phyloP scores from a whole-genome alignment of 2,797 vertebrate species.

The Microtus obscurus region DNA sequence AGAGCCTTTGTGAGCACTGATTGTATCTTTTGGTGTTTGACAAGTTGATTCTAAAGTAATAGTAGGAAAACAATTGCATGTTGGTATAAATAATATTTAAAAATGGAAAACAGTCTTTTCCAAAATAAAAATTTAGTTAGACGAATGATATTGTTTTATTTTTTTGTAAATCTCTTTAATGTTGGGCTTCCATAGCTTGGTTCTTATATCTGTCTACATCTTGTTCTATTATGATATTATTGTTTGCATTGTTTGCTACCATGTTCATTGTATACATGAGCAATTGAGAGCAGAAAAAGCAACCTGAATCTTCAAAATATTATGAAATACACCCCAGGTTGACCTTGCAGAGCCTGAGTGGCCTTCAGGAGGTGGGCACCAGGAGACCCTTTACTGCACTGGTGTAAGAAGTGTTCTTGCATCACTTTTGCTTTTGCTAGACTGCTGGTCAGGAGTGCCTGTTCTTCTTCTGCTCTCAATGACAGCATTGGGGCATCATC shows the following conservation, averaged over 20 bases:
- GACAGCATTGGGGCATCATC: background rate
- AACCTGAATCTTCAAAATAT: background rate
- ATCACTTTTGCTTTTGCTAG: background rate
- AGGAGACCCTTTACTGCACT: background rate
- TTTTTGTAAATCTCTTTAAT: slow-evolving; percentile 10
- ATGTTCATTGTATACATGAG: background rate
- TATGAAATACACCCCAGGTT: slow-evolving; percentile 33
- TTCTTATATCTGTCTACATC: slow-evolving; percentile 3
- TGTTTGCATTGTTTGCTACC: background rate
- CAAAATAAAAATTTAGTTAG: slow-evolving; percentile 49
- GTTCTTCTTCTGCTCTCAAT: slow-evolving; percentile 24
- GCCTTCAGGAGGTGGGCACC: background rate
- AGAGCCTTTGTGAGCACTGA: slow-evolving; percentile 34
- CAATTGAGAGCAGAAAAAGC: background rate
- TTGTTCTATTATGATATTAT: slow-evolving; percentile 6
- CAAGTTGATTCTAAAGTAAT: slow-evolving; percentile 58
- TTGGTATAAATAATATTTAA: slow-evolving; percentile 38
- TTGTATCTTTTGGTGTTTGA: slow-evolving; percentile 57
- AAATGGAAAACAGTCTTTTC: slow-evolving; percentile 39
- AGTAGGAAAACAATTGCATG: slow-evolving; percentile 34
- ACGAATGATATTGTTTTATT: slow-evolving; percentile 25
- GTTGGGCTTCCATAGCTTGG: background rate
- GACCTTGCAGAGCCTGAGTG: slow-evolving; percentile 6
- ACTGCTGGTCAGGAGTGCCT: background rate
- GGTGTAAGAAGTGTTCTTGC: slow-evolving; percentile 6